Evolutionary conservation across 2,113 vertebrate species (phyloP).

Genomic region (Nothocercus nigrocapillus): DNA sequence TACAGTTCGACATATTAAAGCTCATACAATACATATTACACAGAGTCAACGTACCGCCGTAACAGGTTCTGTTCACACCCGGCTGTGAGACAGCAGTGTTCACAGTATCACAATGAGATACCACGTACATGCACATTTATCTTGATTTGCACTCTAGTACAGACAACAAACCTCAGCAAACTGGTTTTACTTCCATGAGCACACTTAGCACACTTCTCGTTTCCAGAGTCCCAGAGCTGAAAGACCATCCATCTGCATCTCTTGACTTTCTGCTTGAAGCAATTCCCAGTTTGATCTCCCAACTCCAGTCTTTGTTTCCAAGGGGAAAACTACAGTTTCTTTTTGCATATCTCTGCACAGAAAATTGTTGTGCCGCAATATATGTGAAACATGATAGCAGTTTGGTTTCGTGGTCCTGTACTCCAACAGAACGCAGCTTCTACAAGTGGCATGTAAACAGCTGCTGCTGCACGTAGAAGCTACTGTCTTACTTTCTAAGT

Average conservation of each 20-base stretch:
- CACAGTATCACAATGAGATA: accelerated
- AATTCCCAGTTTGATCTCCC: not conserved
- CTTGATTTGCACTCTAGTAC: not conserved
- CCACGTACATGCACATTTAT: not conserved
- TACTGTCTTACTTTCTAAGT: not conserved
- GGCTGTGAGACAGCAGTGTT: not conserved
- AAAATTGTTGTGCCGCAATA: not conserved
- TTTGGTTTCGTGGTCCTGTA: not conserved
- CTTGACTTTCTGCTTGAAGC: not conserved
- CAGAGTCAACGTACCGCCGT: not conserved
- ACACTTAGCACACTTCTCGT: not conserved
- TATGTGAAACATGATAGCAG: not conserved
- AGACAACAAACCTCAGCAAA: not conserved
- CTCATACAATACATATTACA: not conserved
- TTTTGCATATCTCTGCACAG: not conserved
- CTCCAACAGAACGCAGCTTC: not conserved
- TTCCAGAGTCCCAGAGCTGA: not conserved
- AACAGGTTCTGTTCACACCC: not conserved
- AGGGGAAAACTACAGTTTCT: not conserved
- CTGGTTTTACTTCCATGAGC: not conserved
- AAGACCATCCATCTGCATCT: not conserved
- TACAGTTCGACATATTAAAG: not conserved
- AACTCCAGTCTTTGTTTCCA: not conserved
- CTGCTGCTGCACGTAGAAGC: not conserved
- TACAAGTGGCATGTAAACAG: not conserved